These are phyloP conservation scores for Fragum sueziense DNA, from an alignment of 2,888 invertebrate species.

Conservation along the genomic window DNA sequence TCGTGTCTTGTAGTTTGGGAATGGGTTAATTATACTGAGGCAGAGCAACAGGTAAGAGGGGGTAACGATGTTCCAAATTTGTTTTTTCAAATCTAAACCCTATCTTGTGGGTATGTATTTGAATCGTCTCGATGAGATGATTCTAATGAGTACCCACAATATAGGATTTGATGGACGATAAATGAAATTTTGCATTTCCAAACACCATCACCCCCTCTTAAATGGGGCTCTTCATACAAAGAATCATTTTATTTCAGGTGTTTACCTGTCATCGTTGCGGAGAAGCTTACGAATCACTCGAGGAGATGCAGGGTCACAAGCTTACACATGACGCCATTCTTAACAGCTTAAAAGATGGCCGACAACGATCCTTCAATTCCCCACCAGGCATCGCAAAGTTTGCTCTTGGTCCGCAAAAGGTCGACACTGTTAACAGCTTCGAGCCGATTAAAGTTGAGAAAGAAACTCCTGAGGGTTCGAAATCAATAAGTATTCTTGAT, in stretches of 20 bases:
- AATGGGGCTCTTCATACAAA: no score
- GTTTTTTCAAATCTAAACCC: no score
- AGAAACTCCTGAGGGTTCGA: conserved; percentile 19
- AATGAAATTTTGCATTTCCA: no score
- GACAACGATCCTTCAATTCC: conserved; percentile 27
- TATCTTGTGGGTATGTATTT: no score
- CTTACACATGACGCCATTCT: conserved; percentile 62
- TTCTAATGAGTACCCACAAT: no score
- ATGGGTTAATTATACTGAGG: no score
- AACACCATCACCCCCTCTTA: no score
- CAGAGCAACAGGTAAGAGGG: no score
- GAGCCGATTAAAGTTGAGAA: conserved; percentile 31
- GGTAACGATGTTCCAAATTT: no score
- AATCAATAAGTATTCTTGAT: conserved; percentile 20
- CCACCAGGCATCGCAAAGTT: conserved; percentile 69
- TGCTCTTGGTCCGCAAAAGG: conserved; percentile 63
- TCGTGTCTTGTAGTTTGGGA: no score
- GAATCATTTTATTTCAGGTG: conserved; percentile 47
- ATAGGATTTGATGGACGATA: no score
- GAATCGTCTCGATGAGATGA: no score
- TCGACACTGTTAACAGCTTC: conserved; percentile 35
- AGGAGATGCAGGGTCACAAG: conserved; percentile 69
- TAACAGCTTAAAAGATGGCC: conserved; percentile 55
- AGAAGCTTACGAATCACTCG: conserved; percentile 71
- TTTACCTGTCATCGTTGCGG: conserved; percentile 72